Conservation (phyloP, 2,797 vertebrate genomes). For the Euphonia xanthogaster region DNA sequence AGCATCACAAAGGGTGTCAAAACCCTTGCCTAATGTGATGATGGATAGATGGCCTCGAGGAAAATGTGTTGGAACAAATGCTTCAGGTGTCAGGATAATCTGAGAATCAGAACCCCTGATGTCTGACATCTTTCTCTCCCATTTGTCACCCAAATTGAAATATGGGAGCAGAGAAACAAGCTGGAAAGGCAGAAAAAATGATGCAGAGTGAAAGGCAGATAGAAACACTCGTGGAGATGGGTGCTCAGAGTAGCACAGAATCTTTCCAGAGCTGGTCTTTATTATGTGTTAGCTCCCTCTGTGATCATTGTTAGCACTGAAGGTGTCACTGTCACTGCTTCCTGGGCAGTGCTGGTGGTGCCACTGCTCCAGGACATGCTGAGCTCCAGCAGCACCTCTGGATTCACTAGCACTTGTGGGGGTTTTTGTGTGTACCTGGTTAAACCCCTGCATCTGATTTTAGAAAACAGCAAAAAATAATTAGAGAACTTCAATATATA, state of each 20-base stretch:
- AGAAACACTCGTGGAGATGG: accelerated
- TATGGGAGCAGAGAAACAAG: background rate
- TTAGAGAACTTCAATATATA: background rate
- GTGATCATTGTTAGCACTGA: background rate
- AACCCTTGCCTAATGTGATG: background rate
- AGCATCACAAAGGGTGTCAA: background rate
- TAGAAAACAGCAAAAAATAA: background rate
- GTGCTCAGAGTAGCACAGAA: background rate
- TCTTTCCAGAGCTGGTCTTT: background rate
- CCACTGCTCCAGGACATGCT: background rate
- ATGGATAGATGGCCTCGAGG: background rate
- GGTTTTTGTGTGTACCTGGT: background rate
- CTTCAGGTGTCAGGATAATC: background rate
- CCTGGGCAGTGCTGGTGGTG: background rate
- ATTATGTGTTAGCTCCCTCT: background rate
- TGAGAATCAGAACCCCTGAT: background rate
- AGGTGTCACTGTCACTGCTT: background rate
- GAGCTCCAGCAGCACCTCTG: background rate
- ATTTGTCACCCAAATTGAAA: background rate
- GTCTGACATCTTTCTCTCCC: background rate
- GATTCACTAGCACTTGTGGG: background rate
- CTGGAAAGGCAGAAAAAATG: background rate
- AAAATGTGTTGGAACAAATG: background rate
- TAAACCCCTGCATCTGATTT: background rate
- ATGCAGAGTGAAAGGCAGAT: background rate